These are phyloP conservation scores for Marronus borbonicus DNA, from an alignment of 2,888 invertebrate genomes.

Conservation along the genomic window DNA sequence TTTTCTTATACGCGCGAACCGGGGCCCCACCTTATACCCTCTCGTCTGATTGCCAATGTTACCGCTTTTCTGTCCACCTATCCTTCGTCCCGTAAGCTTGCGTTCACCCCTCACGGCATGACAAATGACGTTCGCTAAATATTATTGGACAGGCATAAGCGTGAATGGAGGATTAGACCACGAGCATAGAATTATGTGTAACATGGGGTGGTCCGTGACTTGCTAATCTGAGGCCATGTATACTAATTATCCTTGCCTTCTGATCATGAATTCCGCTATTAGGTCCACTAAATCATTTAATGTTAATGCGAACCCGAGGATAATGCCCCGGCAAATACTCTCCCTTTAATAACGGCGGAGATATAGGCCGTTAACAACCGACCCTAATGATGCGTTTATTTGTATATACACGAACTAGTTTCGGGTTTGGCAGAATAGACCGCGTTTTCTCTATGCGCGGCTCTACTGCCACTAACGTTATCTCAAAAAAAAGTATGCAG, in stretches of 20 bases:
- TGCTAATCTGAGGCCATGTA: conserved; percentile 60
- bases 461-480: conserved; percentile 19
- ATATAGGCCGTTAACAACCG: conserved; percentile 47
- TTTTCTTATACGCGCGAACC: conserved; percentile 44
- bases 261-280: conserved; percentile 68
- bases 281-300: conserved; percentile 68
- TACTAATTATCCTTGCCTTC: conserved; percentile 66
- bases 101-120: conserved; percentile 42
- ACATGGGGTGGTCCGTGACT: conserved; percentile 51
- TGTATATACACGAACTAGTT: conserved; percentile 44
- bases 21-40: not conserved
- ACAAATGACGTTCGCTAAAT: conserved; percentile 52
- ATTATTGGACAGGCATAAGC: conserved; percentile 51
- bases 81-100: conserved; percentile 4
- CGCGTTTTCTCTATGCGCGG: conserved; percentile 33
- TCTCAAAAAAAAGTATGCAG: conserved; percentile 32
- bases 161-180: conserved; percentile 45
- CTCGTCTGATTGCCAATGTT: conserved; percentile 6
- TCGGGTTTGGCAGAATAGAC: conserved; percentile 12
- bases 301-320: conserved; percentile 60
- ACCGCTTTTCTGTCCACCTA: conserved; percentile 9
- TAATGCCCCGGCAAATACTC: conserved; percentile 53
- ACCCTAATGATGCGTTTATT: conserved; percentile 48
- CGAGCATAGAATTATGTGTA: conserved; percentile 45
- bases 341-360: conserved; percentile 46